Base-by-base conservation (phyloP, 1,140 invertebrate genomes). In the Drosophila tropicalis region DNA sequence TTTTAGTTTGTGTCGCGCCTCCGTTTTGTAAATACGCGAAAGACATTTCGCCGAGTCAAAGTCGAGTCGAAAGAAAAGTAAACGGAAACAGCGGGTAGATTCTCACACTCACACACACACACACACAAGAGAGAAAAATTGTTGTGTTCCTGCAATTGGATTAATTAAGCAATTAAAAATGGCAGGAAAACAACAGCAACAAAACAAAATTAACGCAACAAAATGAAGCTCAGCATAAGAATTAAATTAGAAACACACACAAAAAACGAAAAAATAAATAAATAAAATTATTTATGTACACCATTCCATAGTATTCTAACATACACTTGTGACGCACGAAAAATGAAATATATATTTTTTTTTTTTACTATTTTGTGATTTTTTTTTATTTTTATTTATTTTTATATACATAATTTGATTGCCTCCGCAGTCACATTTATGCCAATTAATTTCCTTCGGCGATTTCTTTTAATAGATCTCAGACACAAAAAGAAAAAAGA, bases 1-100 rank as follows among this genome's bases (percentile, higher is more conserved):
- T 86, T 85, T 85, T 83, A 86, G 84, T 89, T 89, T 89, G 84
- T 89, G 84, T 89, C 84, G 84, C 85, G 84, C 84, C 85, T 89
- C 84, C 84, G 85, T 89, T 89, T 89, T 89, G 84, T 89, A 89
- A 89, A 89, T 89, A 89, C 84, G 73, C 83, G 76, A 84, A 86
- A 81, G 81, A 73, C 70, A 71, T 66, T 51, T 62, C 66, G 74
- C 47, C 75, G 75, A 74, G 58, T 62, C 72, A 40, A 51, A 74
- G 70, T 74, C 61, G 61, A 47, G 61, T 41, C 67, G 70, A 55
- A 19, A 67, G 25, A 57, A 41, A 65, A 70, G 71, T 44, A 76
- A 76, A 77, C 72, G 72, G 72, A 79, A 74, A 80, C 67, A 84
- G 73, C 81, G 81, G 81, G 81, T 85, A 84, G 65, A 82, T 70